Conservation (phyloP, 2,797 vertebrate genomes). For the Arnoldichthys spilopterus region DNA sequence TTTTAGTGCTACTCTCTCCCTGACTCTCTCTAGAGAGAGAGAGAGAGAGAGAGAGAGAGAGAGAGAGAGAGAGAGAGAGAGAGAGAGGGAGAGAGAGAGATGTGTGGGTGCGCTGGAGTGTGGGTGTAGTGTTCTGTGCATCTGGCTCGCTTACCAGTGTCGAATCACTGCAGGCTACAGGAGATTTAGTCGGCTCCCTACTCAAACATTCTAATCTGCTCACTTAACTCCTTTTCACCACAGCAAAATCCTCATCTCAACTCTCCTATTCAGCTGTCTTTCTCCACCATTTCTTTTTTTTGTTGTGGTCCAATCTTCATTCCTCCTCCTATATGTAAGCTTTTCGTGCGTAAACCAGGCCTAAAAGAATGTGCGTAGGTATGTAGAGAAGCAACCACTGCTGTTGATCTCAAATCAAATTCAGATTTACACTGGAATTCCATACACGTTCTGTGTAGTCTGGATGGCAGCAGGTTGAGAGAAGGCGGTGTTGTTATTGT, state of each 20-base stretch:
- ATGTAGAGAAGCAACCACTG: neutral
- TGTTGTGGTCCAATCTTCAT: neutral
- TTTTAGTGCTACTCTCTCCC: slow-evolving; percentile 1
- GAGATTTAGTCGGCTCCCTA: slow-evolving; percentile 34
- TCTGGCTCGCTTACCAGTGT: slow-evolving; percentile 28
- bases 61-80: neutral
- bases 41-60: neutral
- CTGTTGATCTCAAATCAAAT: neutral
- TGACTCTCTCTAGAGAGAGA: neutral
- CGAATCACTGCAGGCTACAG: slow-evolving; percentile 32
- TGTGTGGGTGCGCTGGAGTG: slow-evolving; percentile 34
- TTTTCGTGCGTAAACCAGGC: neutral
- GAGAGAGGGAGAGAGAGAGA: neutral
- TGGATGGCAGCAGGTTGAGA: neutral
- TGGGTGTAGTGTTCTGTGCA: slow-evolving; percentile 42
- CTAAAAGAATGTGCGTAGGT: neutral
- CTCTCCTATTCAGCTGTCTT: slow-evolving; percentile 7
- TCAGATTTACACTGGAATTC: neutral
- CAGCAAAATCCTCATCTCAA: slow-evolving; percentile 22
- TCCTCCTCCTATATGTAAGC: neutral
- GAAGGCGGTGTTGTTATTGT: neutral
- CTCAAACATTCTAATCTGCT: slow-evolving; percentile 51
- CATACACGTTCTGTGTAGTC: neutral
- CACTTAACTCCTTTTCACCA: slow-evolving; percentile 41
- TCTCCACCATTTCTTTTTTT: neutral